Percentiles rank a stretch among this genome's conserved stretches.
Evolutionary conservation across 2,797 vertebrate genomes (phyloP).

Genomic region (Catamblyrhynchus diadema): DNA sequence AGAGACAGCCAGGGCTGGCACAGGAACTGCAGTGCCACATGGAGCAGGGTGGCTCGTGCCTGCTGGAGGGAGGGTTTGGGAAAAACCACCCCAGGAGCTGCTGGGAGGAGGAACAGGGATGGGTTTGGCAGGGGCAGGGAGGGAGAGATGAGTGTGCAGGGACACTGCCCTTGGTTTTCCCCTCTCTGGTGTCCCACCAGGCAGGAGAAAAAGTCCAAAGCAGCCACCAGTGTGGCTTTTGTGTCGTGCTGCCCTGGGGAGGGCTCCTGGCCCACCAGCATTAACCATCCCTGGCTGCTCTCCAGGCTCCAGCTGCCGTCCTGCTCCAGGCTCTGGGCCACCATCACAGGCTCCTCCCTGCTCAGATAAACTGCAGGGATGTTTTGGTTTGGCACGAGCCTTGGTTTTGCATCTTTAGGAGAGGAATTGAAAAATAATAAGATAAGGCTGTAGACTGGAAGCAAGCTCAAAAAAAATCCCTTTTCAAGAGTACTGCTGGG

Average conservation of each 20-base stretch:
- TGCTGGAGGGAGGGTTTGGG: fast-evolving
- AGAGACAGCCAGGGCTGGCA: not conserved
- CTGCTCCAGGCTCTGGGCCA: not conserved
- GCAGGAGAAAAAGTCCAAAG: not conserved
- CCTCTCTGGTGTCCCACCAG: not conserved
- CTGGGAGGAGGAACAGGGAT: not conserved
- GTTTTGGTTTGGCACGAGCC: conserved; percentile 55
- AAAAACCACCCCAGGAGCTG: not conserved
- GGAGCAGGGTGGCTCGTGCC: not conserved
- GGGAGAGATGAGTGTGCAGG: not conserved
- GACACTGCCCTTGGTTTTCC: not conserved
- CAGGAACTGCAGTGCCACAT: fast-evolving
- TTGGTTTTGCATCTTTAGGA: conserved; percentile 38
- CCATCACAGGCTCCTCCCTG: not conserved
- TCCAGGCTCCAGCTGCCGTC: not conserved
- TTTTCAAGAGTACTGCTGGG: not conserved
- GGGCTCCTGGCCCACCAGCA: fast-evolving
- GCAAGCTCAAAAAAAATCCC: not conserved
- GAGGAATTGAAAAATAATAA: conserved; percentile 41
- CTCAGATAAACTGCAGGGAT: not conserved
- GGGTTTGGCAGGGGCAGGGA: not conserved
- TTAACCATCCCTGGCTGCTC: not conserved
- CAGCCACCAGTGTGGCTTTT: not conserved
- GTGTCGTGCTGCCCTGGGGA: fast-evolving
- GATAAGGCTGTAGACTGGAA: conserved; percentile 28